A percentile compares a stretch with the other conserved stretches of the same genome.
These are phyloP conservation scores for Chelonia mydas DNA, from an alignment of 2,797 vertebrate species.

Conservation along the genomic window DNA sequence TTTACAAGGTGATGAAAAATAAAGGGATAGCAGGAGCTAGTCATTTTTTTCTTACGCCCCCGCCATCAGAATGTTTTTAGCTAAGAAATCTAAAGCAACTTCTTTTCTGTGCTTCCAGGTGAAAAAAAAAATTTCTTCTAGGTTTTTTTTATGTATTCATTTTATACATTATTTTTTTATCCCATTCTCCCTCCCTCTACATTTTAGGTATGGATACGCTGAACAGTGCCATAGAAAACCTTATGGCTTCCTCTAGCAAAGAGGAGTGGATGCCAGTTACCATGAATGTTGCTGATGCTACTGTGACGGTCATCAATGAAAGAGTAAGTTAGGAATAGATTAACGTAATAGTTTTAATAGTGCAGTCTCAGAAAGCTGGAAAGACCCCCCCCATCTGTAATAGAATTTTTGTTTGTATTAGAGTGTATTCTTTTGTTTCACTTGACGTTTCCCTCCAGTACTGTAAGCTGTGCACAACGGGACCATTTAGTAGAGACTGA, in stretches of 20 bases:
- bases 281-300: slow-evolving; percentile 96
- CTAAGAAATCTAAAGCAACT: neutral
- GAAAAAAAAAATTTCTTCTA: neutral
- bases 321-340: slow-evolving; percentile 78
- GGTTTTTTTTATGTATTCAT: neutral
- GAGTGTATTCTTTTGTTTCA: neutral
- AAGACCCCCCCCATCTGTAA: neutral
- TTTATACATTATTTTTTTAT: neutral
- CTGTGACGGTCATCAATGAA: slow-evolving; percentile 94
- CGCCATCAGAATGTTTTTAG: neutral
- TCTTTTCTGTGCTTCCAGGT: neutral
- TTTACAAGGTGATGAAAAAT: slow-evolving; percentile 1
- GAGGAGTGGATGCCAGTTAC: slow-evolving; percentile 95
- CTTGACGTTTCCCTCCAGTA: neutral
- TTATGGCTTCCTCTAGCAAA: slow-evolving; percentile 88
- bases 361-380: neutral
- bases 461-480: neutral
- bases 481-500: neutral
- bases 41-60: neutral
- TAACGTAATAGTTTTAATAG: rapidly evolving
- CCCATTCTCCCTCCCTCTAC: neutral
- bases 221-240: slow-evolving; percentile 94
- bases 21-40: neutral
- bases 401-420: neutral
- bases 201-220: slow-evolving; percentile 95